Base-by-base conservation (phyloP, 2,888 invertebrate species). In the Heliconius charithonia region DNA sequence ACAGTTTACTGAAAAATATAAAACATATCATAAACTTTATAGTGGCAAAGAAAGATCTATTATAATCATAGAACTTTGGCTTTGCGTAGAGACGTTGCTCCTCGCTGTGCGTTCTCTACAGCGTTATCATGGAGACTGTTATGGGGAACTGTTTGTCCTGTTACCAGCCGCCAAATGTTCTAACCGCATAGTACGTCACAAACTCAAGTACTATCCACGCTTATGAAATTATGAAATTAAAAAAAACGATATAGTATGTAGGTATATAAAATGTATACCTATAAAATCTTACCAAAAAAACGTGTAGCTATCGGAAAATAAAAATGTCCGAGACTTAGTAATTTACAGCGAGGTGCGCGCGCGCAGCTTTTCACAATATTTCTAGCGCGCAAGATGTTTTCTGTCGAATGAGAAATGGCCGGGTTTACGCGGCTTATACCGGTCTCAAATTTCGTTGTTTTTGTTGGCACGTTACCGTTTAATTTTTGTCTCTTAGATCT, bases 361-460 rank as follows among this genome's bases (percentile, higher is more conserved):
- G 83, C 85, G 87, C 89, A 89, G 89, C 89, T 93, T 92, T 91
- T 92, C 92, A 91, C 89, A 91, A 91, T 92, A 91, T 92, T 91
- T 90, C 90, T 89, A 87, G 89, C 87, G 83, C 85, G 87, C 93
- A 94, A 94, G 93, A 92, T 94, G 94, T 93, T 92, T 92, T 91
- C 88, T 91, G 91, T 94, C 93, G 88, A 85, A 88, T 90, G 91
- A 91, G 91, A 88, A 86, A 92, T 89, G 90, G 88, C 85, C 84
- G 87, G 88, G 86, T 84, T 89, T 85, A 87, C 83, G 79, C 80
- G 91, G 91, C 90, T 93, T 92, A 93, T 83, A 82, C 83, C 82
- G 85, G 87, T 89, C 83, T 90, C 89, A 82, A 65, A 84, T 88
- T 87, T 82, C 88, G 74, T 85, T 92, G 92, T 93, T 92, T 90